phyloP scores from a whole-genome alignment of 2,888 invertebrate species.

The Aethes cnicana region DNA sequence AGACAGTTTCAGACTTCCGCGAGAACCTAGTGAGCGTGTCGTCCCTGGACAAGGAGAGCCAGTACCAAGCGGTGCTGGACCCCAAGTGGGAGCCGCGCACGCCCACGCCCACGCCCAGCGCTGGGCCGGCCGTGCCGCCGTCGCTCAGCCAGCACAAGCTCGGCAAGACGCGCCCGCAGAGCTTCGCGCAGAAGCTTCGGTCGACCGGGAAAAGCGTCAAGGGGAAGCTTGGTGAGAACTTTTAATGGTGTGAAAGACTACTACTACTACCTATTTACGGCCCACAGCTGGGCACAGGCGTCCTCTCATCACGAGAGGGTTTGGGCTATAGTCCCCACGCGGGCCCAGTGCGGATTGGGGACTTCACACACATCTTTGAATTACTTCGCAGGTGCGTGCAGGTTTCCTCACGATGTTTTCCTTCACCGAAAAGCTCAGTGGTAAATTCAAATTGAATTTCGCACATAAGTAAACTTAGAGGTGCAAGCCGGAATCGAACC shows the following conservation, averaged over 20 bases:
- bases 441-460: too few relatives aligned
- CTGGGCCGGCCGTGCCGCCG: conserved; percentile 43
- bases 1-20: conserved; percentile 85
- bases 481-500: too few relatives aligned
- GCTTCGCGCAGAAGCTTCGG: conserved; percentile 92
- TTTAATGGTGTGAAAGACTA: not conserved
- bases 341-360: too few relatives aligned
- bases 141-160: conserved; percentile 29
- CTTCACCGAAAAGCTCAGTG: too few relatives aligned
- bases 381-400: too few relatives aligned
- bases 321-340: too few relatives aligned
- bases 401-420: too few relatives aligned
- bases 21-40: conserved; percentile 79
- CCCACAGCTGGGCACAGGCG: too few relatives aligned
- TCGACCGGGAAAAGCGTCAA: conserved; percentile 93
- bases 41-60: conserved; percentile 66
- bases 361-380: too few relatives aligned
- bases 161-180: conserved; percentile 86
- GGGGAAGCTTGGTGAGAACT: conserved; percentile 79
- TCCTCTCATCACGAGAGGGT: too few relatives aligned
- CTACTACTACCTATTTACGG: too few relatives aligned
- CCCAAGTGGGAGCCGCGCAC: conserved; percentile 60
- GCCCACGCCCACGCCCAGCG: conserved; percentile 44
- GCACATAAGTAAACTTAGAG: too few relatives aligned
- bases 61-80: conserved; percentile 56